Evolutionary conservation across 2,113 vertebrate species (phyloP).

Genomic region (Falco punctatus): DNA sequence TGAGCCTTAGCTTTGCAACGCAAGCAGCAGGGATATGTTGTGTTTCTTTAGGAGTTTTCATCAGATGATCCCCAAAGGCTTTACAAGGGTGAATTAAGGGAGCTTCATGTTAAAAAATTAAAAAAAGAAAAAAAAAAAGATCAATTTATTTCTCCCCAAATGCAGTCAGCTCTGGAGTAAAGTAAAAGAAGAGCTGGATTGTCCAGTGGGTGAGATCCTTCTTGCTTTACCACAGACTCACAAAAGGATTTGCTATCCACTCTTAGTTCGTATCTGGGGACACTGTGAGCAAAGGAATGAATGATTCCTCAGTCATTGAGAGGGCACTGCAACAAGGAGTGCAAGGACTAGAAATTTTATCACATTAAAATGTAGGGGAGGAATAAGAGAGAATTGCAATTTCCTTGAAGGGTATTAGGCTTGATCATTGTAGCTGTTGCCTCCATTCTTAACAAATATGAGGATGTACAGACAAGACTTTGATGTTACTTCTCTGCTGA

Average conservation of each 20-base stretch:
- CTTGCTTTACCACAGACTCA: background rate
- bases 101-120: background rate
- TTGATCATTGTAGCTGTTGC: background rate
- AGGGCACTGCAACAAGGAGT: background rate
- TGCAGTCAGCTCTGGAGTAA: background rate
- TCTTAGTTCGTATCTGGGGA: background rate
- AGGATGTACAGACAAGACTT: background rate
- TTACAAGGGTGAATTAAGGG: background rate
- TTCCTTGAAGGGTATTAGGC: background rate
- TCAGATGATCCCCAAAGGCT: background rate
- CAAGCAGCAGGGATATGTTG: background rate
- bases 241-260: background rate
- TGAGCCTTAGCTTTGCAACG: conserved; percentile 2
- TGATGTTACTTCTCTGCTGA: background rate
- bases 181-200: background rate
- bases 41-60: background rate
- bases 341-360: background rate
- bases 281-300: background rate
- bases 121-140: background rate
- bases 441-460: background rate
- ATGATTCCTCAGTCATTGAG: accelerated
- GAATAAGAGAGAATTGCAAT: background rate
- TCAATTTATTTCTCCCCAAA: background rate
- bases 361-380: background rate
- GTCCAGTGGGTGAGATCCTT: background rate